These are phyloP conservation scores for Urophycis tenuis DNA, from an alignment of 2,797 vertebrate genomes.

Conservation along the genomic window DNA sequence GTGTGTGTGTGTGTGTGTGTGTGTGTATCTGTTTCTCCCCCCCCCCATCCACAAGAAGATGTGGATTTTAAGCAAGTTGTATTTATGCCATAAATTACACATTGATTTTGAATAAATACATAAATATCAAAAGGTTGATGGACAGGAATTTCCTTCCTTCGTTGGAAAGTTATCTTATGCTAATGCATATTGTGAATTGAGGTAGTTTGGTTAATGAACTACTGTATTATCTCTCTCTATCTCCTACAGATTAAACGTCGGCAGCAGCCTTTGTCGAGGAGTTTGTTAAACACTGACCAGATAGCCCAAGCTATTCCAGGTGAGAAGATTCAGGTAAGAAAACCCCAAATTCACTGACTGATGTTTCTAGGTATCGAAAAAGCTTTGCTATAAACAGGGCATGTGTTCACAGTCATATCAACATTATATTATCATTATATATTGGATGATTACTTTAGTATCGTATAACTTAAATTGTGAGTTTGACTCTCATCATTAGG, in stretches of 20 bases:
- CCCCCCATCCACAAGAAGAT: conserved; percentile 35
- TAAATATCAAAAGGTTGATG: conserved; percentile 39
- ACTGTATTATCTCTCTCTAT: conserved; percentile 54
- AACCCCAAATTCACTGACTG: neutral
- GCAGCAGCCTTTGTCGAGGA: neutral
- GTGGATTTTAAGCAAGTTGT: conserved; percentile 52
- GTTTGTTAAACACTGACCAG: neutral
- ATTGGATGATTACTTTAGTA: neutral
- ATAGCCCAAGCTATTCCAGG: neutral
- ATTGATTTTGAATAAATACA: conserved; percentile 58
- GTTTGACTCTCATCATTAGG: neutral
- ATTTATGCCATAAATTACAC: conserved; percentile 52
- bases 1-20: neutral
- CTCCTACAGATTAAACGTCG: conserved; percentile 23
- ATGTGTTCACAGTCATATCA: neutral
- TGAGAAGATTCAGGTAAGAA: neutral
- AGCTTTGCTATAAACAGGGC: neutral
- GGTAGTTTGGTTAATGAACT: conserved; percentile 47
- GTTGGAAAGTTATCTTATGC: conserved; percentile 37
- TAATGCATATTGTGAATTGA: conserved; percentile 41
- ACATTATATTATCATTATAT: neutral
- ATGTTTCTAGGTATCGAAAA: neutral
- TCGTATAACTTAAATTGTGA: neutral
- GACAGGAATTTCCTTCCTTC: conserved; percentile 53
- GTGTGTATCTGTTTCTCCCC: conserved; percentile 24